Base-by-base conservation (phyloP, 2,113 vertebrate genomes). In the Vulpes ferrilata region DNA sequence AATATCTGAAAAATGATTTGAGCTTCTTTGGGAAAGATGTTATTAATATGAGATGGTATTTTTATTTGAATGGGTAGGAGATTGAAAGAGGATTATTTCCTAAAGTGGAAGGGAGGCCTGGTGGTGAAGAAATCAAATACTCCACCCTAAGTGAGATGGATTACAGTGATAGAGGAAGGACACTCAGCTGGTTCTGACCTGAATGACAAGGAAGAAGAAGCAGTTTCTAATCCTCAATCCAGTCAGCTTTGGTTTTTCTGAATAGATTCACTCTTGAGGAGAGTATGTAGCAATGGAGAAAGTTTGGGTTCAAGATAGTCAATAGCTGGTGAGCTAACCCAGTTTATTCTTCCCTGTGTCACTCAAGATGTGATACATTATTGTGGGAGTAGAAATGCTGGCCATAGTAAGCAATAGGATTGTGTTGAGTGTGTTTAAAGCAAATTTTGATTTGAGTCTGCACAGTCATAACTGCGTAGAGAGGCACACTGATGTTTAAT, bases 1-100 rank as follows among this genome's bases (percentile, higher is more conserved):
- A 95, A 79, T 97, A 96, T 92, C 94, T 93, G 90, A 97, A 88
- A 98, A 97, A 88, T 94, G 78, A 95, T 93, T 95, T 98, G 96
- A 95, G 90, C 95, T 97, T 96, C 97, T 93, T 93, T 93, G 80
- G 87, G 87, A 80, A 93, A 97, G 92, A 96, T 95, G 76, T 85
- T 95, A 97, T 97, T 97, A 96, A 98, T 97, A 93, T 88, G 88
- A 97, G 96, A 96, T 95, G 84, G 94, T 86, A 97, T 97, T 98
- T 98, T 96, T 94, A 97, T 96, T 96, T 95, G 97, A 97, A 96
- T 95, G 84, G 95, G 90, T 73, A 80, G 94, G 81, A 97, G 96
- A 96, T 74, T 88, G 97, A 98, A 97, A 97, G 95, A 76, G 97
- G 96, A 97, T 98, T 98, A 97, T 97, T 94, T 95, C 84, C 73